Evolutionary conservation across 2,797 vertebrate species (phyloP), one percentile per base, ranked within the genome.

Genomic region (Australoheros facetus): DNA sequence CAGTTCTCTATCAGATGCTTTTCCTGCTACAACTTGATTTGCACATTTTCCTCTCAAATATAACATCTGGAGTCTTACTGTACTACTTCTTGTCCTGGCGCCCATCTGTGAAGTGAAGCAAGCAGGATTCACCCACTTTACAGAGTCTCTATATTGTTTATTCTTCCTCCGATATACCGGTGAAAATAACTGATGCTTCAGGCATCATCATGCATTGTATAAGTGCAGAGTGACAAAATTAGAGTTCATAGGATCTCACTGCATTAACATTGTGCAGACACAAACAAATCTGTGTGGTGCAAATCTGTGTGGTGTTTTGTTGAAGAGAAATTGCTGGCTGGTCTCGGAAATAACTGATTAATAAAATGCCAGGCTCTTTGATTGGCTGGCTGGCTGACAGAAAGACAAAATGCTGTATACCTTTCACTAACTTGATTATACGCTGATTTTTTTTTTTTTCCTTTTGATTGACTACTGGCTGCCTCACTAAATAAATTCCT

Each of bases 41-140:
- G 80, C 74, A 85, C 79, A 82, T 80, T 83, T 87, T 66, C 55
- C 71, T 48, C 58, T 74, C 75, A 81, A 85, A 85, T 51, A 83
- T 69, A 81, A 32, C 60, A 48, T 69, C 57, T 62, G 28, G 9
- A 11, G 64, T 55, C 73, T 70, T 21, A 48, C 23, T 71, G 69
- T 37, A 19, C 62, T 48, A 55, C 56, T 30, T 59, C 60, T 34
- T 55, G 13, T 64, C 55, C 64, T 70, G 79, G 66, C 1, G 23
- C 12, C 6, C 71, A 80, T 75, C 78, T 83, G 78, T 23, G 56
- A 8, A 39, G 62, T 23, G 48, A 60, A 76, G 71, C 45, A 39
- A 84, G 71, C 53, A 70, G 66, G 53, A 75, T 26, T 69, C 55
- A 45, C 39, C 55, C 53, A 23, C 17, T 82, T 39, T 21, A 34